Conservation (phyloP, 2,113 vertebrate genomes). For the Rana temporaria region DNA sequence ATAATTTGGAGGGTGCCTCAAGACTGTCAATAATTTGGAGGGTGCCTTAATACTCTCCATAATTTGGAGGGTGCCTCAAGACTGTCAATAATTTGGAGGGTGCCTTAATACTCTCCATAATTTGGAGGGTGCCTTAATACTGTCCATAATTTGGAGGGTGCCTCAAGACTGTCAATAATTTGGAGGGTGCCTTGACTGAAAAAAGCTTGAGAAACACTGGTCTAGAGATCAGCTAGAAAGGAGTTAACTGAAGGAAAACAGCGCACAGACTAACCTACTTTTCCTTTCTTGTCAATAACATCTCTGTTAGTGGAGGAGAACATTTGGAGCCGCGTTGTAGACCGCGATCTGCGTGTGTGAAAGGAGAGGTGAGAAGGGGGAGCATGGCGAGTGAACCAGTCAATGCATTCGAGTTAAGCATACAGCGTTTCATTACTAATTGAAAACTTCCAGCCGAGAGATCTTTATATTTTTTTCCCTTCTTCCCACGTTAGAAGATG, state of each 20-base stretch:
- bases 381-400: background rate
- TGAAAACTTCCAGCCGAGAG: slow-evolving; percentile 36
- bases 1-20: no score
- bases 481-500: background rate
- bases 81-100: no score
- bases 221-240: background rate
- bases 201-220: no score
- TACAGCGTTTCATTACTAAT: slow-evolving; percentile 42
- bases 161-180: no score
- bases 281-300: slow-evolving; percentile 19
- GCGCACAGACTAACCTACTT: slow-evolving; percentile 16
- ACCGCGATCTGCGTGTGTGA: background rate
- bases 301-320: slow-evolving; percentile 1
- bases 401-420: background rate
- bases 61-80: no score
- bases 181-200: no score
- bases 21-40: no score
- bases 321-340: background rate
- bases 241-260: slow-evolving; percentile 15
- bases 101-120: no score
- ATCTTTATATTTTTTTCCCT: background rate
- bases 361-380: background rate
- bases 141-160: no score
- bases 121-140: no score
- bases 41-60: no score